A percentile compares a stretch with the other conserved stretches of the same genome.
These are phyloP conservation scores for Xanthia icteritia DNA, from an alignment of 2,888 invertebrate species.

Conservation along the genomic window DNA sequence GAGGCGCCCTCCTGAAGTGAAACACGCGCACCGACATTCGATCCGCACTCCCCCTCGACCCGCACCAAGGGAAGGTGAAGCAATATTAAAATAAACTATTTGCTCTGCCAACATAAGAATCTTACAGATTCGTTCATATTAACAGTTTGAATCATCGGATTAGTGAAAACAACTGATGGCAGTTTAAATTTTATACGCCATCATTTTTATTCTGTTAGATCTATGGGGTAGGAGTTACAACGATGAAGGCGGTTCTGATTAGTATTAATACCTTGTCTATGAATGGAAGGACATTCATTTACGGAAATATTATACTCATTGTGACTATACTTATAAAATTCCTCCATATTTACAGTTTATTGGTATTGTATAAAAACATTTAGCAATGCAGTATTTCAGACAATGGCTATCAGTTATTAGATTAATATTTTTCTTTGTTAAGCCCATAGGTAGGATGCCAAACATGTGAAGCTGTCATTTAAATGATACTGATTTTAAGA, in stretches of 20 bases:
- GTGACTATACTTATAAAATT: background rate
- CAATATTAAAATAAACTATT: conserved; percentile 61
- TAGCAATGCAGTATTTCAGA: background rate
- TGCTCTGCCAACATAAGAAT: conserved; percentile 39
- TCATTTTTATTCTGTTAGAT: conserved; percentile 6
- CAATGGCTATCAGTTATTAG: background rate
- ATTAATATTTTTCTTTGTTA: background rate
- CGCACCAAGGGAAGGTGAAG: conserved; percentile 65
- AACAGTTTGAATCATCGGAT: background rate
- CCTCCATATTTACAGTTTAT: background rate
- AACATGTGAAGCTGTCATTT: background rate
- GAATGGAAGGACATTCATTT: conserved; percentile 2
- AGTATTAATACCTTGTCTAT: conserved; percentile 10
- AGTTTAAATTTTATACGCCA: background rate
- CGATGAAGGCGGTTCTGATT: background rate
- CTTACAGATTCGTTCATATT: conserved; percentile 10
- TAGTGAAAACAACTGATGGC: conserved; percentile 1
- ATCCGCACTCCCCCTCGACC: conserved; percentile 62
- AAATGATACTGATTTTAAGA: background rate
- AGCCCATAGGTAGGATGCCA: background rate
- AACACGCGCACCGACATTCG: conserved; percentile 60
- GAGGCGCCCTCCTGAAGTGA: conserved; percentile 72
- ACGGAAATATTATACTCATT: background rate
- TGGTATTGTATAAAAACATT: background rate
- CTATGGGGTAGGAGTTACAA: background rate